A percentile compares a stretch with the other conserved stretches of the same genome.
phyloP scores from a whole-genome alignment of 2,888 invertebrate species.

The Cybosia mesomella region DNA sequence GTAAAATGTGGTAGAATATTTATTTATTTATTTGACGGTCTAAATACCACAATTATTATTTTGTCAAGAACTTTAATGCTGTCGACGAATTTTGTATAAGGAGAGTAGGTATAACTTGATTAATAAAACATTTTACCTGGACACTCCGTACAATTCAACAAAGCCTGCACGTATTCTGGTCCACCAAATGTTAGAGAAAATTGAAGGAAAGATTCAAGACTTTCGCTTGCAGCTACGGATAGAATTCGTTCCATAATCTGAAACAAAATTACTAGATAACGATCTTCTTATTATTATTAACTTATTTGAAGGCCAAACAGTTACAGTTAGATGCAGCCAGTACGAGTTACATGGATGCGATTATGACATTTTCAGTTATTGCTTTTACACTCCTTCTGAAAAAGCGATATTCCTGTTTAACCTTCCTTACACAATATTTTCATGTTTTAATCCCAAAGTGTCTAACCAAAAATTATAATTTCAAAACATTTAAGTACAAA shows the following conservation, averaged over 20 bases:
- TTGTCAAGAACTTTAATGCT: neutral
- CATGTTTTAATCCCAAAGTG: too few relatives aligned
- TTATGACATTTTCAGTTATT: neutral
- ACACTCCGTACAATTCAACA: conserved; percentile 93
- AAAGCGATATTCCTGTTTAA: neutral
- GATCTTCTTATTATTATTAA: neutral
- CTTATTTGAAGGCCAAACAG: too few relatives aligned
- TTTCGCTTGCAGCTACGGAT: conserved; percentile 95
- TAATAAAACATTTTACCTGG: too few relatives aligned
- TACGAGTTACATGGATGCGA: neutral
- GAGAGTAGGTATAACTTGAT: too few relatives aligned
- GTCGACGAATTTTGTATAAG: too few relatives aligned
- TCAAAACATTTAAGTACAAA: too few relatives aligned
- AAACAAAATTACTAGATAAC: conserved; percentile 35
- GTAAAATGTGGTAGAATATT: too few relatives aligned
- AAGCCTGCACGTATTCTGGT: conserved; percentile 94
- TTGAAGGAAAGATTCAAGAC: conserved; percentile 93
- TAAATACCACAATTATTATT: too few relatives aligned
- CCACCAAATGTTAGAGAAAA: conserved; percentile 97
- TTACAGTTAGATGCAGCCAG: neutral
- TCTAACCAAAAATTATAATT: too few relatives aligned
- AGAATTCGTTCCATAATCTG: conserved; percentile 98
- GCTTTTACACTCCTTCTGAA: neutral
- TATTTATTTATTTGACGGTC: too few relatives aligned
- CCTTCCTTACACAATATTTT: too few relatives aligned